phyloP scores from a whole-genome alignment of 2,113 vertebrate genomes.

The Zosterops lateralis region DNA sequence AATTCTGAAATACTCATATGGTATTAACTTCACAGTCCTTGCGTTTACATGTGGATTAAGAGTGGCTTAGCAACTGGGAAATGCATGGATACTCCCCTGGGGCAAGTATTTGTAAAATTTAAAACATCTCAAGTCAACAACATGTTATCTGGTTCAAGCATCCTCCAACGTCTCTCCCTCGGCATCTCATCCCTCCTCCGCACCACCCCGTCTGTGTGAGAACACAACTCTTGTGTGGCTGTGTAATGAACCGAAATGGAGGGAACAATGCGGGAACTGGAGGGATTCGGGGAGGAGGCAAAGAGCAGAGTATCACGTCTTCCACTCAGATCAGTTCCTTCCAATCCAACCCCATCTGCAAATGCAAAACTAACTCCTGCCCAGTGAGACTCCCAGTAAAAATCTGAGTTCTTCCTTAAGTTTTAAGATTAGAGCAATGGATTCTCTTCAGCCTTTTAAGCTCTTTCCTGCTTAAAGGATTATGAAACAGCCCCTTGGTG shows the following conservation, averaged over 20 bases:
- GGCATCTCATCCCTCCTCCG: background rate
- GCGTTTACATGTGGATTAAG: background rate
- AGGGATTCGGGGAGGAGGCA: background rate
- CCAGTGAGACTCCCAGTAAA: background rate
- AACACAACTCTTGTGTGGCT: background rate
- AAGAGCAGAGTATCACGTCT: background rate
- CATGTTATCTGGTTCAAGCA: background rate
- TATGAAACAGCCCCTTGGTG: background rate
- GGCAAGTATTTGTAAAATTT: background rate
- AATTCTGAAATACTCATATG: background rate
- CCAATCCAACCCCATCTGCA: background rate
- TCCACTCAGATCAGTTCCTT: background rate
- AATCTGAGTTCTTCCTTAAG: background rate
- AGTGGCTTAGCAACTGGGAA: background rate
- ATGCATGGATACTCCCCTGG: background rate
- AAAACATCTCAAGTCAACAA: background rate
- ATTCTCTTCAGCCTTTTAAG: constrained; percentile 35
- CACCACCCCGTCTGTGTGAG: background rate
- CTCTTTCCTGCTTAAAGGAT: constrained; percentile 47
- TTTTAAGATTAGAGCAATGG: constrained; percentile 32
- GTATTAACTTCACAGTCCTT: background rate
- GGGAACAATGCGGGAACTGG: background rate
- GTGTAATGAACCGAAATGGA: background rate
- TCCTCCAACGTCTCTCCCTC: background rate
- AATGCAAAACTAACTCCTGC: background rate